A percentile compares a stretch with the other conserved stretches of the same genome.
Conservation (phyloP, 2,888 invertebrate species). For the Thereva unica region DNA sequence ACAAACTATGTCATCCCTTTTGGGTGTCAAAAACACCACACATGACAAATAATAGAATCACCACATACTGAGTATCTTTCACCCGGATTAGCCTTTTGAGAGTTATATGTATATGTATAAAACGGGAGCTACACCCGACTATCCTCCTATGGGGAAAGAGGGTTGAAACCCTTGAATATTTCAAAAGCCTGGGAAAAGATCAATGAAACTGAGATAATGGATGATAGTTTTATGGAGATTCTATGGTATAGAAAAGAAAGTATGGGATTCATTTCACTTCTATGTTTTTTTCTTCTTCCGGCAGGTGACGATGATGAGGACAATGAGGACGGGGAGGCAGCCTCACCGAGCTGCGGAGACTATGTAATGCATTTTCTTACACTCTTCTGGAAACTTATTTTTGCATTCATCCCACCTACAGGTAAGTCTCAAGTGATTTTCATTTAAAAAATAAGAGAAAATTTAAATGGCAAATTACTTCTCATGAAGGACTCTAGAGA, state of each 20-base stretch:
- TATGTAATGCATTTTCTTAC: conserved; percentile 96
- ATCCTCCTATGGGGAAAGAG: neutral
- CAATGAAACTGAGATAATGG: conserved; percentile 16
- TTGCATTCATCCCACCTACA: conserved; percentile 98
- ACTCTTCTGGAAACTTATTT: conserved; percentile 96
- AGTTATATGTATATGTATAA: too few relatives aligned
- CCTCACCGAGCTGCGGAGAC: conserved; percentile 84
- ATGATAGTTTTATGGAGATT: conserved; percentile 5
- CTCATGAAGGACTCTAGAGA: too few relatives aligned
- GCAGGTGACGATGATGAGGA: conserved; percentile 62
- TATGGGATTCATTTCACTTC: conserved; percentile 1
- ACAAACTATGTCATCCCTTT: neutral
- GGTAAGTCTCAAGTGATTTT: conserved; percentile 62
- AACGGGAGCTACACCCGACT: too few relatives aligned
- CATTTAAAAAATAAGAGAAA: conserved; percentile 15
- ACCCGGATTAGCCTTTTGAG: too few relatives aligned
- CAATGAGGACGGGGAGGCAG: conserved; percentile 62
- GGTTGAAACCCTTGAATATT: conserved; percentile 15
- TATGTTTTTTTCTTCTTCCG: conserved; percentile 27
- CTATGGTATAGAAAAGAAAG: neutral
- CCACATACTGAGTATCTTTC: neutral
- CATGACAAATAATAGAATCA: conserved; percentile 8
- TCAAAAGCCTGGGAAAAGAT: conserved; percentile 2
- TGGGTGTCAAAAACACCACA: conserved; percentile 18
- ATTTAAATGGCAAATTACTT: neutral